Evolutionary conservation across 1,140 invertebrate genomes (phyloP).

Genomic region (Drosophila guanche): DNA sequence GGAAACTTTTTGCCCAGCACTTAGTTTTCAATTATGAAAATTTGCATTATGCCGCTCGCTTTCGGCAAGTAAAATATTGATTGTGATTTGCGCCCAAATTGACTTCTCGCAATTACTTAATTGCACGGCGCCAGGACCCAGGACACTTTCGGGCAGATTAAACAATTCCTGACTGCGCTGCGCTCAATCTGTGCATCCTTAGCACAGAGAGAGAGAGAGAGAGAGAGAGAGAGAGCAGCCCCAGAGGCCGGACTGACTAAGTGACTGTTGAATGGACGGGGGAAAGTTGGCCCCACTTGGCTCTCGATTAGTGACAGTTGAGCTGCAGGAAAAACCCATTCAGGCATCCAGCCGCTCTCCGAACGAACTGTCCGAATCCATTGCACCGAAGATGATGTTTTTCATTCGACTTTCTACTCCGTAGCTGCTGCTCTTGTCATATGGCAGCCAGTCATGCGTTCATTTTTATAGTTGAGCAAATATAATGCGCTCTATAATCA

Average conservation of each 20-base stretch:
- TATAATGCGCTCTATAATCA: constrained; percentile 37
- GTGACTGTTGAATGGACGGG: constrained; percentile 33
- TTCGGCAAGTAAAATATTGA: constrained; percentile 71
- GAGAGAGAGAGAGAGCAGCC: constrained; percentile 31
- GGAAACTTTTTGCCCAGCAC: constrained; percentile 68
- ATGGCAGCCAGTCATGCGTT: constrained; percentile 52
- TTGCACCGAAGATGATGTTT: constrained; percentile 15
- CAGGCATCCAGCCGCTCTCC: neutral
- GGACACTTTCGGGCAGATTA: constrained; percentile 59
- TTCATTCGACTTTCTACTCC: constrained; percentile 27
- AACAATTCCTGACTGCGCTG: constrained; percentile 67
- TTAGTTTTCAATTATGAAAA: constrained; percentile 80
- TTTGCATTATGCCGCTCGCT: constrained; percentile 67
- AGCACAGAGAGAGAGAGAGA: constrained; percentile 38
- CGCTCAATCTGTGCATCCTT: no score
- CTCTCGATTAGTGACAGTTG: constrained; percentile 47
- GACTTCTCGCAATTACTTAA: constrained; percentile 73
- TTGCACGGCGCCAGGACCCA: constrained; percentile 33
- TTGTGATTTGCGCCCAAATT: constrained; percentile 61
- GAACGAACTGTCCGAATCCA: constrained; percentile 38
- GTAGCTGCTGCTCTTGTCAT: constrained; percentile 22
- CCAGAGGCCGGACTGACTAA: constrained; percentile 12
- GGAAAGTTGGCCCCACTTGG: no score
- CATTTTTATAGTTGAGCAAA: constrained; percentile 45
- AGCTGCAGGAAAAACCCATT: constrained; percentile 28